Base-by-base conservation (phyloP, 1,140 invertebrate genomes). In the Euura saliciscinereae region DNA sequence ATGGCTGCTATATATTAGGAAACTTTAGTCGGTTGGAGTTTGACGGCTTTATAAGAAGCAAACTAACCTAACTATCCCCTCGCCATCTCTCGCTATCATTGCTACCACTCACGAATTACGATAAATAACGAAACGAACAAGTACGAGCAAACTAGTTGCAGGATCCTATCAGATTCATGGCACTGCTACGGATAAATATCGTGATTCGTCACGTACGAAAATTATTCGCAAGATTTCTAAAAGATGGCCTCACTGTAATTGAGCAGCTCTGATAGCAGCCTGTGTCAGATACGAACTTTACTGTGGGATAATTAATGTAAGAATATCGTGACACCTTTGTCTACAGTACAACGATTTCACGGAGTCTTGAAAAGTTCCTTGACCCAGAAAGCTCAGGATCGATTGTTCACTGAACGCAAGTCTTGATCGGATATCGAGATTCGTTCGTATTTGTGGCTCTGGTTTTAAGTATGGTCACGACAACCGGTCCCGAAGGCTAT, bases 1-100 rank as follows among this genome's bases (percentile, higher is more conserved):
- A 83, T 83, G 80, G 78, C 78, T 75, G 74, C 82, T 73, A 83
- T 84, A 83, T 83, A 83, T 83, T 82, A 83, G 78, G 76, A 84
- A 83, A 84, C 79, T 84, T 84, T 83, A 78, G 80, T 78, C 77
- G 77, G 78, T 76, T 78, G 80, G 76, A 77, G 79, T 80, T 80
- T 79, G 82, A 83, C 79, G 78, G 81, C 79, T 84, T 84, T 84
- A 83, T 82, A 83, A 83, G 78, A 82, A 77, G 76, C 79, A 80
- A 83, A 81, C 79, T 69, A 74, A 72, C 66, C 59, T 68, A 65
- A 45, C 42, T 69, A n/a, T 68, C 45, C 65, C 70, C 7, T 46
- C 65, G 65, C 51, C 51, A 71, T 69, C 51, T 42, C 28, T 59
- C 28, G 69, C 75, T 75, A 78, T 78, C 75, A 78, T 78, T 77